Base-by-base conservation (phyloP, 35 echinoderm and acorn worm genomes). In the Diadema setosum region DNA sequence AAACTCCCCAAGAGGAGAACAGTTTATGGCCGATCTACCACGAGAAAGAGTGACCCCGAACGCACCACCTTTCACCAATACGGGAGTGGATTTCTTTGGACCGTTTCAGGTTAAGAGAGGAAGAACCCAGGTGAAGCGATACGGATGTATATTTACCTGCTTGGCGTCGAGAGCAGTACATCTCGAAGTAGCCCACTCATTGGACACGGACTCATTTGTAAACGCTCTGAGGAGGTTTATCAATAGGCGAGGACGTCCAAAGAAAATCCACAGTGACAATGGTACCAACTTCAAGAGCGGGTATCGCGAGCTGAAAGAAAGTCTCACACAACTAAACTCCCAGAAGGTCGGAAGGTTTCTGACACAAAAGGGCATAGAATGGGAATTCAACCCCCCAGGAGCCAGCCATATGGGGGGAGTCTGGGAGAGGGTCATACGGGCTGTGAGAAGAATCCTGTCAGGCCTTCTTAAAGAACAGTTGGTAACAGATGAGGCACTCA, bases 21-120 rank as follows among this genome's bases (percentile, higher is more conserved):
- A 94, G 35, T 49, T 91, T 1, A 95, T 90, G 93, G 44, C 48
- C 2, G 43, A 90, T n/a, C 37, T 91, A 45, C 93, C 93, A 59
- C n/a, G n/a, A n/a, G n/a, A n/a, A n/a, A n/a, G n/a, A n/a, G n/a
- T n/a, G n/a, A n/a, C n/a, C n/a, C n/a, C n/a, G n/a, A n/a, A 43
- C 55, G 57, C 58, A 40, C 84, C 93, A 75, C 69, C 93, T 4
- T 95, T 95, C 43, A 82, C 55, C 7, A 69, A 56, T 48, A 60
- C 73, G 12, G 75, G 88, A 58, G 60, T 91, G 17, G 87, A 95
- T 76, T 95, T 91, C 75, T 95, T 95, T 75, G 93, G 93, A 58
- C 93, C 88, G 32, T 43, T 95, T 17, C 31, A 65, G 4, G 83
- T 91, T 3, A 95, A 91, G 40, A 73, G 61, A 83, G 84, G 88